phyloP scores from a whole-genome alignment of 2,113 vertebrate genomes.

The Leptodactylus fuscus region DNA sequence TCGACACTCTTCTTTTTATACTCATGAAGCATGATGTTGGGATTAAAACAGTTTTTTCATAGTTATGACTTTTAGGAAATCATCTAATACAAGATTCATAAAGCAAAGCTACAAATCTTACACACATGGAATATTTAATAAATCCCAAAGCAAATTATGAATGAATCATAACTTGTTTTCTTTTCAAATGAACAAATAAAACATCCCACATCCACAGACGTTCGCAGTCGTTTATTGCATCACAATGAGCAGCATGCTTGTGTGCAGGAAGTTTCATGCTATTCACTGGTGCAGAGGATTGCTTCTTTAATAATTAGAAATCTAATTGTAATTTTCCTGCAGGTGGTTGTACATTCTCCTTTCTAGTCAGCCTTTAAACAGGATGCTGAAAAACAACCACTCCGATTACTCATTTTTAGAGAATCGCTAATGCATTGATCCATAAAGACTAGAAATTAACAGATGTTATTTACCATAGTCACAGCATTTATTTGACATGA shows the following conservation, averaged over 20 bases:
- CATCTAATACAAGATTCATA: conserved; percentile 20
- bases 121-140: conserved; percentile 19
- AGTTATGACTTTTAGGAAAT: conserved; percentile 20
- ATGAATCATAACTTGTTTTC: conserved; percentile 31
- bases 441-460: conserved; percentile 48
- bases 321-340: conserved; percentile 40
- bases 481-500: conserved; percentile 32
- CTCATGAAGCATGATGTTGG: background rate
- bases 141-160: conserved; percentile 25
- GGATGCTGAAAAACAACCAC: conserved; percentile 34
- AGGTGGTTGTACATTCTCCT: conserved; percentile 28
- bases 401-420: conserved; percentile 42
- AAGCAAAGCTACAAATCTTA: background rate
- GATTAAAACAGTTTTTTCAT: background rate
- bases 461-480: conserved; percentile 51
- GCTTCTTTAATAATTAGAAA: conserved; percentile 44
- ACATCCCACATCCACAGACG: background rate
- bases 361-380: conserved; percentile 9
- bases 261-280: conserved; percentile 15
- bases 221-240: conserved; percentile 20
- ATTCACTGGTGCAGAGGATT: conserved; percentile 29
- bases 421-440: conserved; percentile 51
- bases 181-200: conserved; percentile 21
- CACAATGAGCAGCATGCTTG: background rate
- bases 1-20: background rate